Evolutionary conservation across 2,888 invertebrate genomes (phyloP).

Genomic region (Xestia sexstrigata): DNA sequence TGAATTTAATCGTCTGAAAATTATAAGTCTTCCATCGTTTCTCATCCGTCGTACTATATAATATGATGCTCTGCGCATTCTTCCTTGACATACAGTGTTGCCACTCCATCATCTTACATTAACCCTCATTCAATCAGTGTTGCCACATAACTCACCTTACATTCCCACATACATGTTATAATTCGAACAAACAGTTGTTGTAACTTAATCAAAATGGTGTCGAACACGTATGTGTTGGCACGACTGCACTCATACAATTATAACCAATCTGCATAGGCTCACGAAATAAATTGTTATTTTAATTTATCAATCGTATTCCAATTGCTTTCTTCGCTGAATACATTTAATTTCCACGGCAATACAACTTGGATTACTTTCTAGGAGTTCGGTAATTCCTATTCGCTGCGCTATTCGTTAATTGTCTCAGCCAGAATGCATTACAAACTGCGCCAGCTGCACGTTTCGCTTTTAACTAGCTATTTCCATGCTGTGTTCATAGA

Average conservation of each 20-base stretch:
- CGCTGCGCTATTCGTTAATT: conserved; percentile 70
- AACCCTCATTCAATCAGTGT: no score
- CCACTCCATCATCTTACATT: no score
- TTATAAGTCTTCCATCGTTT: no score
- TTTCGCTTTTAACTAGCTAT: conserved; percentile 83
- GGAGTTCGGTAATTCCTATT: conserved; percentile 63
- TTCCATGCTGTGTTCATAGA: conserved; percentile 91
- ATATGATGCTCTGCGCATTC: no score
- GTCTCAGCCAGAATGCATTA: conserved; percentile 70
- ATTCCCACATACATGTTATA: conserved; percentile 46
- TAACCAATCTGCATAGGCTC: neutral
- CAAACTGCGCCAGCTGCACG: conserved; percentile 70
- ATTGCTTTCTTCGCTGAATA: conserved; percentile 44
- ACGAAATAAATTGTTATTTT: conserved; percentile 15
- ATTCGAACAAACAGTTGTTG: conserved; percentile 58
- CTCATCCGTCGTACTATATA: no score
- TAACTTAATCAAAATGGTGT: conserved; percentile 66
- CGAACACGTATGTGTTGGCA: conserved; percentile 74
- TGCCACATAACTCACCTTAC: no score
- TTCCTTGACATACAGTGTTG: no score
- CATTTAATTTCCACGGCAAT: conserved; percentile 38
- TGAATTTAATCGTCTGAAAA: no score
- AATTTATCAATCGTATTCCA: conserved; percentile 30
- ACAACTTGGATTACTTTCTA: conserved; percentile 55
- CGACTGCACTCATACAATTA: conserved; percentile 63